These are phyloP conservation scores for Cartodere bifasciata DNA, from an alignment of 2,888 invertebrate genomes.

Conservation along the genomic window DNA sequence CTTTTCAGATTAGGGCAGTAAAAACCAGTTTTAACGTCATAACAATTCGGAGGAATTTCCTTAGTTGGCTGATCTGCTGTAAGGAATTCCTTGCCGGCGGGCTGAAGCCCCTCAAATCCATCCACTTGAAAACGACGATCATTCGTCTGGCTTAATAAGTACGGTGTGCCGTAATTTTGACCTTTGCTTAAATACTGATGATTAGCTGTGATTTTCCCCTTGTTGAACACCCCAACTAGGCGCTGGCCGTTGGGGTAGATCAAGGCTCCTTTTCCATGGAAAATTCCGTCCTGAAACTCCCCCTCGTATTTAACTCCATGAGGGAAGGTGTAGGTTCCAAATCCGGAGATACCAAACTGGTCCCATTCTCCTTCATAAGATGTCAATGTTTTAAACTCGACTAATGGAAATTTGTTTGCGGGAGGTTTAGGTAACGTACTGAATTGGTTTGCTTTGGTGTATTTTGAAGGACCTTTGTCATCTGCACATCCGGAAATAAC, in stretches of 20 bases:
- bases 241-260: slow-evolving; percentile 13
- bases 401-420: too few species aligned
- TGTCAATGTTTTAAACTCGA: too few species aligned
- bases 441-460: too few species aligned
- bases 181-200: too few species aligned
- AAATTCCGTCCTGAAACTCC: slow-evolving; percentile 13
- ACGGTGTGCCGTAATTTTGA: too few species aligned
- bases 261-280: slow-evolving; percentile 14
- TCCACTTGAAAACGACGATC: too few species aligned
- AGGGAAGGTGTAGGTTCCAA: slow-evolving; percentile 12
- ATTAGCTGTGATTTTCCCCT: too few species aligned
- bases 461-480: not conserved
- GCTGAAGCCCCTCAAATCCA: slow-evolving; percentile 43
- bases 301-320: slow-evolving; percentile 14
- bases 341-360: slow-evolving; percentile 12
- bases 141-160: too few species aligned
- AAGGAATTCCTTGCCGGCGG: slow-evolving; percentile 49
- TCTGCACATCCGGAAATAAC: not conserved
- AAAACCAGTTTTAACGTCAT: not conserved
- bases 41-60: slow-evolving; percentile 45
- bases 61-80: slow-evolving; percentile 47
- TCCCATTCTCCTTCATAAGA: slow-evolving; percentile 12
- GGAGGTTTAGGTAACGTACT: too few species aligned
- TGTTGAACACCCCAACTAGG: slow-evolving; percentile 11
- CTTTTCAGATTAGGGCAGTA: too few species aligned